These are phyloP conservation scores for Tanytarsus gracilentus DNA, from an alignment of 2,888 invertebrate species.

Conservation along the genomic window DNA sequence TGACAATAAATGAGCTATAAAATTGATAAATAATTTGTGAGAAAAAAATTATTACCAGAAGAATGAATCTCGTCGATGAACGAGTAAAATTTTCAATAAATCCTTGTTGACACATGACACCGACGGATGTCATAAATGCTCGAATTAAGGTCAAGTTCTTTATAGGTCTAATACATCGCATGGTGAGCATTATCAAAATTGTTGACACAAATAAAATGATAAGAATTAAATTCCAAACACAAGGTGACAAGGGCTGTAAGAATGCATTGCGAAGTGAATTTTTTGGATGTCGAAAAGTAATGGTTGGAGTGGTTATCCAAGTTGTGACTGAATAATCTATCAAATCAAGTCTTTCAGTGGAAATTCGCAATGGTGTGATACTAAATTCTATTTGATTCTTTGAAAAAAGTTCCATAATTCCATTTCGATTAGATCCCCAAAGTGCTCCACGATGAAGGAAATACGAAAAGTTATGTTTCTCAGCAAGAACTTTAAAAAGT, in stretches of 20 bases:
- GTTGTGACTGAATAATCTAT: background rate
- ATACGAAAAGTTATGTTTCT: background rate
- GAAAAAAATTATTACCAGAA: background rate
- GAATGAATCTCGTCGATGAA: background rate
- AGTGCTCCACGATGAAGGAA: background rate
- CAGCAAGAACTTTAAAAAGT: background rate
- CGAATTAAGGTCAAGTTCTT: background rate
- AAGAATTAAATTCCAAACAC: background rate
- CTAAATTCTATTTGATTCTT: slow-evolving; percentile 4
- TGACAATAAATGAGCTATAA: slow-evolving; percentile 13
- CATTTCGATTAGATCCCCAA: slow-evolving; percentile 15
- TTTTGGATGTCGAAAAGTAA: slow-evolving; percentile 22
- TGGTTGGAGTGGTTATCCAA: background rate
- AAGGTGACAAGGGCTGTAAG: slow-evolving; percentile 2
- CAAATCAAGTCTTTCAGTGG: background rate
- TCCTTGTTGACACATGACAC: slow-evolving; percentile 19
- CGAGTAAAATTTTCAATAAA: background rate
- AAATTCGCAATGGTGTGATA: background rate
- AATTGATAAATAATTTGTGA: slow-evolving; percentile 16
- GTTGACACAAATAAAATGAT: background rate
- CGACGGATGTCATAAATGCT: slow-evolving; percentile 3
- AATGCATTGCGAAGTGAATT: too few species aligned
- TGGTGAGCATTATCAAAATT: background rate
- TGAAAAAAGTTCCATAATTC: background rate
- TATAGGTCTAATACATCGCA: background rate